Conservation (phyloP, 2,888 invertebrate genomes). For the Cerastoderma edule region DNA sequence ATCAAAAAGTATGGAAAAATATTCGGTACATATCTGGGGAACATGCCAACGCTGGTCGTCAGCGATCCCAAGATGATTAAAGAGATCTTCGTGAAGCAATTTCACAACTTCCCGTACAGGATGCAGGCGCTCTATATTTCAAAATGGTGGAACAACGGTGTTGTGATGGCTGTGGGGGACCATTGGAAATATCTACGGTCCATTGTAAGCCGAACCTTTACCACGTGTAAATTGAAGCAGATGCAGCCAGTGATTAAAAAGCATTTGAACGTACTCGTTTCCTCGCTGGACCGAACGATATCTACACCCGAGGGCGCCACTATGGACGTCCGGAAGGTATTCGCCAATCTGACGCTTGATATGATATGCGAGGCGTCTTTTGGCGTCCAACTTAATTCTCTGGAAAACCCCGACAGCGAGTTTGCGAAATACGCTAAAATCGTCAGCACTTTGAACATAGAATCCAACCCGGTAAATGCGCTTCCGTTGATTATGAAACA, state of each 20-base stretch:
- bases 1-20: constrained; percentile 41
- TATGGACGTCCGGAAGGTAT: constrained; percentile 39
- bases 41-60: constrained; percentile 50
- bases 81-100: constrained; percentile 61
- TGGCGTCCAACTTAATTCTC: constrained; percentile 60
- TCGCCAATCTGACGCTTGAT: constrained; percentile 64
- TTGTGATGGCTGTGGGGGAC: constrained; percentile 49
- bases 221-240: constrained; percentile 54
- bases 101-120: constrained; percentile 56
- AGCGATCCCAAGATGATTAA: constrained; percentile 61
- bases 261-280: constrained; percentile 32
- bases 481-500: constrained; percentile 37
- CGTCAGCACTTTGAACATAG: constrained; percentile 44
- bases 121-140: constrained; percentile 48
- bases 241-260: constrained; percentile 38
- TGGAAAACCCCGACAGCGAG: constrained; percentile 50
- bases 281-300: constrained; percentile 25
- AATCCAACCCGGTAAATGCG: constrained; percentile 36
- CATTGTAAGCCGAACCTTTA: constrained; percentile 56
- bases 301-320: not conserved
- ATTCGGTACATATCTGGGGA: constrained; percentile 51
- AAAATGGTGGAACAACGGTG: constrained; percentile 45
- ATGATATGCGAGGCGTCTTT: constrained; percentile 66
- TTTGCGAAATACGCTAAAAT: constrained; percentile 63
- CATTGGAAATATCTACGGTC: constrained; percentile 64